These are phyloP conservation scores for Etheostoma nigrum DNA, from an alignment of 2,797 vertebrate species.

Conservation along the genomic window DNA sequence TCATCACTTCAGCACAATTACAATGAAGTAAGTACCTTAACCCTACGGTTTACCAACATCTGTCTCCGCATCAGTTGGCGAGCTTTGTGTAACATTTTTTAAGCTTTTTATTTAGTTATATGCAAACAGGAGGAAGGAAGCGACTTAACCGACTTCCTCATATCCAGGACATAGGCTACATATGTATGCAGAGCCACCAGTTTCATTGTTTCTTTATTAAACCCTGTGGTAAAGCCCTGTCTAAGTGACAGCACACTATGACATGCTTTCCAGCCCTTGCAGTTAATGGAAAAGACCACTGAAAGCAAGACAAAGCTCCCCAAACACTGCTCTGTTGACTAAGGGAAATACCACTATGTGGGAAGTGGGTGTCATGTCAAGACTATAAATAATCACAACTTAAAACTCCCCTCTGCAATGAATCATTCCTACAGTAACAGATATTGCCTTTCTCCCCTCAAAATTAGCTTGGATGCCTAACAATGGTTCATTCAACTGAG, in stretches of 20 bases:
- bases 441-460: slow-evolving; percentile 45
- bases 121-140: slow-evolving; percentile 2
- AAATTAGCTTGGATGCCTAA: slow-evolving; percentile 72
- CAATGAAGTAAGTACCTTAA: slow-evolving; percentile 10
- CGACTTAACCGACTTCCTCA: background rate
- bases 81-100: background rate
- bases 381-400: slow-evolving; percentile 82
- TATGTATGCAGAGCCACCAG: background rate
- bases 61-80: background rate
- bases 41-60: background rate
- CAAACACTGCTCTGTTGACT: slow-evolving; percentile 83
- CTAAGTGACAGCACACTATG: slow-evolving; percentile 50
- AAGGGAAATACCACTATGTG: slow-evolving; percentile 83
- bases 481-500: slow-evolving; percentile 67
- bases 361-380: slow-evolving; percentile 80
- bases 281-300: slow-evolving; percentile 71
- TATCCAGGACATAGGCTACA: background rate
- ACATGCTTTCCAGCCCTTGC: slow-evolving; percentile 53
- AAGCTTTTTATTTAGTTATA: background rate
- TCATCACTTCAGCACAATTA: slow-evolving; percentile 29
- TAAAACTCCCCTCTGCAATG: slow-evolving; percentile 67
- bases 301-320: slow-evolving; percentile 78
- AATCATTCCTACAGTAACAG: slow-evolving; percentile 62
- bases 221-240: slow-evolving; percentile 32
- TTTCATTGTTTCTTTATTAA: slow-evolving; percentile 4